Conservation (phyloP, 2,113 vertebrate genomes). For the Macaca fascicularis region DNA sequence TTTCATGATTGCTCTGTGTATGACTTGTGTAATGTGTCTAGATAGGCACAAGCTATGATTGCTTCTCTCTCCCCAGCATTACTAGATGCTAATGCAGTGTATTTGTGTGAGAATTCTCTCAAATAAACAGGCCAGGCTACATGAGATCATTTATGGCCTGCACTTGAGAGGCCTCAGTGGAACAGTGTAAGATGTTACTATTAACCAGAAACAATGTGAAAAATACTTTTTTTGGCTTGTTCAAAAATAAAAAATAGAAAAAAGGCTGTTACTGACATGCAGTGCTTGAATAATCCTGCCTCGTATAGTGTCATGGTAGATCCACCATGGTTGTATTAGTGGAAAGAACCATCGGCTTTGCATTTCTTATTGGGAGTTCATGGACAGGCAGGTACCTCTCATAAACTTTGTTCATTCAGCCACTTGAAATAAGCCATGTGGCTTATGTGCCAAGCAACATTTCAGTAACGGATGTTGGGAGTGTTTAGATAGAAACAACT, state of each 20-base stretch:
- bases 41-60: constrained; percentile 28
- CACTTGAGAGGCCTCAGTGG: background rate
- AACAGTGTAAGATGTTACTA: background rate
- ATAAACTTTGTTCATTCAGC: background rate
- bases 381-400: background rate
- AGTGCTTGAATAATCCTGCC: background rate
- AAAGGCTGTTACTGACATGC: background rate
- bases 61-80: constrained; percentile 31
- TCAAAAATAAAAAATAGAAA: background rate
- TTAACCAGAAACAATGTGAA: constrained; percentile 48
- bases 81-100: constrained; percentile 18
- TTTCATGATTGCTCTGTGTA: constrained; percentile 50
- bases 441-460: background rate
- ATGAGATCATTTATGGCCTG: background rate
- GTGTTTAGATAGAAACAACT: background rate
- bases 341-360: background rate
- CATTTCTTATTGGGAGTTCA: background rate
- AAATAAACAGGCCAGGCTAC: constrained; percentile 19
- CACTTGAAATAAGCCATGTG: background rate
- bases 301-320: background rate
- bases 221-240: background rate
- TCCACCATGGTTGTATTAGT: too few relatives aligned
- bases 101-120: constrained; percentile 10
- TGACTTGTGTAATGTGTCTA: constrained; percentile 53
- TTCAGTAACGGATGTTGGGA: background rate